Conservation (phyloP, 2,797 vertebrate genomes). For the Picus viridis region DNA sequence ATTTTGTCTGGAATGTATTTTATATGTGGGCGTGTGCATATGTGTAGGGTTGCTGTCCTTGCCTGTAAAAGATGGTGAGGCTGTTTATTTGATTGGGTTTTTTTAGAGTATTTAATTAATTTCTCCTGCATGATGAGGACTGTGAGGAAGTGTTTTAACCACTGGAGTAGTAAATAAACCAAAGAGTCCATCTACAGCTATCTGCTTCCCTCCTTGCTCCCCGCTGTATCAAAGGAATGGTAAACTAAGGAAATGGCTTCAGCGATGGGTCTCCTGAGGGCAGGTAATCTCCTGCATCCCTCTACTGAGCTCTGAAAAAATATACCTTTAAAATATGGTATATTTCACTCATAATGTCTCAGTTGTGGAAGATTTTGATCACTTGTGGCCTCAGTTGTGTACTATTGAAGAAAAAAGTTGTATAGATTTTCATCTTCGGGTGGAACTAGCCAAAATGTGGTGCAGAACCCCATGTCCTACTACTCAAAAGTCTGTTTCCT, state of each 20-base stretch:
- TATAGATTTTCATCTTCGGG: background rate
- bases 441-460: background rate
- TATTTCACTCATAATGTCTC: background rate
- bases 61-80: background rate
- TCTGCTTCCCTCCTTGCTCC: background rate
- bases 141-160: background rate
- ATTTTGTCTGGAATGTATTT: accelerated
- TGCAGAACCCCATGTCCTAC: background rate
- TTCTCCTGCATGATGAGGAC: background rate
- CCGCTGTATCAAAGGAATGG: background rate
- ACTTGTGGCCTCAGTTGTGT: background rate
- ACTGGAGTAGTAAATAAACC: background rate
- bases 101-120: background rate
- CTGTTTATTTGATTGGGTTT: background rate
- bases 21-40: accelerated
- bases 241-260: background rate
- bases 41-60: background rate
- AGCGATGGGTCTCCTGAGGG: background rate
- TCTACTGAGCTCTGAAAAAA: background rate
- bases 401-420: background rate
- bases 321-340: background rate
- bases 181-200: background rate
- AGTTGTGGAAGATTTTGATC: background rate
- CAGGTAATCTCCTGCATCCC: background rate
- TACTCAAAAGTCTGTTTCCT: background rate